Conservation (phyloP, 2,113 vertebrate genomes). For the Pontoporia blainvillei region DNA sequence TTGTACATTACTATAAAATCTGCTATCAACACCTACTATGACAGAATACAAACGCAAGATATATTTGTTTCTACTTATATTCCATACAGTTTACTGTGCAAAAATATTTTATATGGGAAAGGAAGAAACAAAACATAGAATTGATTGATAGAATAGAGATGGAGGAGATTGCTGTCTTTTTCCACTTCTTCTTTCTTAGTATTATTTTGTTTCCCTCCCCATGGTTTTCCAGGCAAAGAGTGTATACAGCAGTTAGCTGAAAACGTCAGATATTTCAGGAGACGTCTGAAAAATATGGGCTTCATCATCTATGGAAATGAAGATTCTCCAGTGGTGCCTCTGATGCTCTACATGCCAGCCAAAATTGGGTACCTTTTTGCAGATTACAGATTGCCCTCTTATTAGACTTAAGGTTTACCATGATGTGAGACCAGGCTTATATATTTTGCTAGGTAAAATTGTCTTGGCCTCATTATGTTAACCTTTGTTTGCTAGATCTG, state of each 20-base stretch:
- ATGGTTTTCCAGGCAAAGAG: slow-evolving; percentile 79
- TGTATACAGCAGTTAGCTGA: slow-evolving; percentile 91
- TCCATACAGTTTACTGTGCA: background rate
- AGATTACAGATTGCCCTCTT: background rate
- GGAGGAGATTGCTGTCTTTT: background rate
- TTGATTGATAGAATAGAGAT: background rate
- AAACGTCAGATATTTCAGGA: slow-evolving; percentile 94
- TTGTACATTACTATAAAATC: background rate
- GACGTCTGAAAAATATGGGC: slow-evolving; percentile 90
- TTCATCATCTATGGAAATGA: slow-evolving; percentile 98
- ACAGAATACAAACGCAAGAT: background rate
- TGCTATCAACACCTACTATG: background rate
- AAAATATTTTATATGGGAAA: slow-evolving; percentile 6
- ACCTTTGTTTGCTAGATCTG: background rate
- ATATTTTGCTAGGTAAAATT: background rate
- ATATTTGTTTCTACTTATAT: background rate
- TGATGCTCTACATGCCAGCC: slow-evolving; percentile 99
- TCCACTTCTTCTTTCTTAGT: background rate
- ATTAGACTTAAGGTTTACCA: background rate
- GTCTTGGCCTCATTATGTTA: background rate
- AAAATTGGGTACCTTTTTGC: slow-evolving; percentile 90
- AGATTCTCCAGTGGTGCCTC: slow-evolving; percentile 94
- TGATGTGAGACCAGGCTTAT: background rate
- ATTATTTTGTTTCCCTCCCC: background rate
- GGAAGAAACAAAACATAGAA: background rate